A percentile compares a stretch with the other conserved stretches of the same genome.
phyloP scores from a whole-genome alignment of 1,140 invertebrate species.

The Samia ricini region DNA sequence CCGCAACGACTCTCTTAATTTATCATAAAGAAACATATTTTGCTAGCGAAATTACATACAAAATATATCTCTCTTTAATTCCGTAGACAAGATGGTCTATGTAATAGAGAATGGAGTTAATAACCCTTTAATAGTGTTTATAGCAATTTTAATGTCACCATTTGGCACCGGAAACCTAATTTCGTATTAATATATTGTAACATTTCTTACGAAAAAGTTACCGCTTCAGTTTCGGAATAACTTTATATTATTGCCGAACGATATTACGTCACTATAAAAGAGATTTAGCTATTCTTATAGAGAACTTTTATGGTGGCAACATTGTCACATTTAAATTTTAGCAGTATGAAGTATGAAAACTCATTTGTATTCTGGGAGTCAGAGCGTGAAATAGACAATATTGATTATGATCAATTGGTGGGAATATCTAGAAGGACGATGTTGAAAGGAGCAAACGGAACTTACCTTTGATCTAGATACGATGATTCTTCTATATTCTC shows the following conservation, averaged over 20 bases:
- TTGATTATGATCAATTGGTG: too few relatives aligned
- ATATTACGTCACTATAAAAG: neutral
- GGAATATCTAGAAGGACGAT: too few relatives aligned
- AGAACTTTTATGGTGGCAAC: too few relatives aligned
- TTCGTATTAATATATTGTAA: neutral
- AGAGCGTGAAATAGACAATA: too few relatives aligned
- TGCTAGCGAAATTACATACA: neutral
- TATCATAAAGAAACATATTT: too few relatives aligned
- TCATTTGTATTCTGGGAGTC: too few relatives aligned
- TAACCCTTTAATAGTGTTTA: neutral
- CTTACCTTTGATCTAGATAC: too few relatives aligned
- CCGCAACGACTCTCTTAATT: too few relatives aligned
- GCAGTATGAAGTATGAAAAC: too few relatives aligned
- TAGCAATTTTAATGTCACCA: neutral
- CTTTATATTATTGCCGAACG: neutral
- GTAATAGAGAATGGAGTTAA: neutral
- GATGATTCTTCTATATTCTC: too few relatives aligned
- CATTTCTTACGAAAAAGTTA: neutral
- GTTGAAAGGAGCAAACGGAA: too few relatives aligned
- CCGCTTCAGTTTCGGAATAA: neutral
- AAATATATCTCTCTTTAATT: neutral
- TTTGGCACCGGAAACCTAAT: neutral
- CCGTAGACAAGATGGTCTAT: neutral
- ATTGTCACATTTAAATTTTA: too few relatives aligned
- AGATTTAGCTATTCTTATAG: neutral